Conservation (phyloP, 2,888 invertebrate species). For the Electrophaes corylata region DNA sequence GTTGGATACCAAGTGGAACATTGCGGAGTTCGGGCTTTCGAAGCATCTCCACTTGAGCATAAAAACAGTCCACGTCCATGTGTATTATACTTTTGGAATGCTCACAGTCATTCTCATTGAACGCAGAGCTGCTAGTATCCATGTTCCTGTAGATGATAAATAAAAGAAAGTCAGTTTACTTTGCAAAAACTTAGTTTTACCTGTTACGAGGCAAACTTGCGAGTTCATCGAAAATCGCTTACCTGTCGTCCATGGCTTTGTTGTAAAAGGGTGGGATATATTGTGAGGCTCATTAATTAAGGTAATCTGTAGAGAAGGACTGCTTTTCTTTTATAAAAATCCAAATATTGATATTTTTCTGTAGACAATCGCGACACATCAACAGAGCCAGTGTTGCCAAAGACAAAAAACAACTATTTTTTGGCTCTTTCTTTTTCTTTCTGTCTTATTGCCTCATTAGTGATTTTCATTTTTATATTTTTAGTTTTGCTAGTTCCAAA, state of each 20-base stretch:
- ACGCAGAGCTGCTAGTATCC: conserved; percentile 76
- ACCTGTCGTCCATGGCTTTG: conserved; percentile 76
- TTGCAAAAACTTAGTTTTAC: conserved; percentile 73
- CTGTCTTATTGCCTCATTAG: too few species aligned
- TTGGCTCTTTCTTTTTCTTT: conserved; percentile 37
- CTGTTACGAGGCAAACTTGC: conserved; percentile 65
- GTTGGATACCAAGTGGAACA: conserved; percentile 91
- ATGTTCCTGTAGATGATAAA: conserved; percentile 71
- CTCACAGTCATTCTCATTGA: conserved; percentile 64
- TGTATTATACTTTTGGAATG: conserved; percentile 90
- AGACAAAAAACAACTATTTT: conserved; percentile 42
- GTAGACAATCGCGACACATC: conserved; percentile 83
- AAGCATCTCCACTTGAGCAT: conserved; percentile 93
- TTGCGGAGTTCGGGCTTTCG: conserved; percentile 87
- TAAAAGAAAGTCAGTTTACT: conserved; percentile 68
- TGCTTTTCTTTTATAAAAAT: conserved; percentile 78
- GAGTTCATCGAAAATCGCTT: conserved; percentile 55
- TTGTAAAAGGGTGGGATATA: conserved; percentile 64
- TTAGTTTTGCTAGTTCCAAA: too few species aligned
- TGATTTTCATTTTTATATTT: background rate
- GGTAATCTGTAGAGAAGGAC: conserved; percentile 58
- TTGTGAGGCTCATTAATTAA: conserved; percentile 61
- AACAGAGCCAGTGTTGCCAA: conserved; percentile 74
- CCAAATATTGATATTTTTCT: conserved; percentile 79
- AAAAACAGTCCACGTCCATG: conserved; percentile 93